These are phyloP conservation scores for Sisyra terminalis DNA, from an alignment of 2,888 invertebrate genomes.

Conservation along the genomic window DNA sequence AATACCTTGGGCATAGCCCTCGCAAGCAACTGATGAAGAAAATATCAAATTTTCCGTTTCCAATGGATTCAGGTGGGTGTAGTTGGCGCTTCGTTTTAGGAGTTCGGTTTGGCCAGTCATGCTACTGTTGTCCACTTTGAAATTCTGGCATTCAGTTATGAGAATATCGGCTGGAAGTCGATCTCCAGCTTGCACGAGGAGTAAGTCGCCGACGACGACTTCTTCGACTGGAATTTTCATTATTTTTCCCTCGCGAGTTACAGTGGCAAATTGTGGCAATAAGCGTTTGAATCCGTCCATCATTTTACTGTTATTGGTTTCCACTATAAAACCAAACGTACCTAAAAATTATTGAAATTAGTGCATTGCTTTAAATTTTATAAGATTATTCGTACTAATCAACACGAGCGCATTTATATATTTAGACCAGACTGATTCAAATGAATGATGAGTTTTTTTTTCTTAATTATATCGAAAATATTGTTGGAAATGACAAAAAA, in stretches of 20 bases:
- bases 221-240: constrained; percentile 84
- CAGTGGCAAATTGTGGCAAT: constrained; percentile 90
- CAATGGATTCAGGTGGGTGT: constrained; percentile 85
- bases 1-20: constrained; percentile 78
- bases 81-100: constrained; percentile 79
- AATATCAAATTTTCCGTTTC: constrained; percentile 91
- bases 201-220: constrained; percentile 91
- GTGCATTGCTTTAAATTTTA: no score
- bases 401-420: no score
- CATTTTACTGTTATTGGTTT: constrained; percentile 95
- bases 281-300: constrained; percentile 99
- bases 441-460: no score
- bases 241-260: constrained; percentile 88
- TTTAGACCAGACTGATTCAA: no score
- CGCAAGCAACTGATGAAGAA: constrained; percentile 91
- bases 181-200: constrained; percentile 98
- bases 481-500: no score
- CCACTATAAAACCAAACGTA: constrained; percentile 98
- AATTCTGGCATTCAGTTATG: constrained; percentile 84
- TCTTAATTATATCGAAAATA: no score
- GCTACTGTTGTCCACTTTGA: constrained; percentile 92
- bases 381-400: no score
- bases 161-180: constrained; percentile 96
- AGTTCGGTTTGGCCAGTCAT: constrained; percentile 92
- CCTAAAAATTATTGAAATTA: constrained; percentile 36